Percentiles rank a stretch among this genome's conserved stretches.
Conservation (phyloP, 2,113 vertebrate species). For the Sigmodon hispidus region DNA sequence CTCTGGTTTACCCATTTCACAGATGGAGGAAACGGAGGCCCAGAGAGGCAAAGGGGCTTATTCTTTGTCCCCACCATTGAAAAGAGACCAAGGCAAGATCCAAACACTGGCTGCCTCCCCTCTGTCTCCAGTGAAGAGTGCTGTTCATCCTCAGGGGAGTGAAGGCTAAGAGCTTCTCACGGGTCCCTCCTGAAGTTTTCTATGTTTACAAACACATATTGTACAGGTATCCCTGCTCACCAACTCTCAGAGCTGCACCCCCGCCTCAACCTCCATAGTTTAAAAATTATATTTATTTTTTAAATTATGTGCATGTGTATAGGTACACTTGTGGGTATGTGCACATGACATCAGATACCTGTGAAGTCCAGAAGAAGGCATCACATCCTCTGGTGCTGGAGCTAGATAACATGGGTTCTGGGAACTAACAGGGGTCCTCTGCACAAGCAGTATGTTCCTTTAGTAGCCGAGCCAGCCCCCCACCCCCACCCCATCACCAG, state of each 20-base stretch:
- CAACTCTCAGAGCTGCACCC: no score
- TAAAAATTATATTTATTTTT: background rate
- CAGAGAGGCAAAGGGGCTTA: background rate
- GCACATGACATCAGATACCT: background rate
- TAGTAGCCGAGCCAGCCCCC: background rate
- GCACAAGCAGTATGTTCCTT: background rate
- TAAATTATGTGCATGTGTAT: background rate
- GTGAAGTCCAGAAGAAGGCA: background rate
- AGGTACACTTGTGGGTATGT: no score
- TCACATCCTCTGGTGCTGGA: background rate
- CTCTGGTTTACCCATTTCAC: background rate
- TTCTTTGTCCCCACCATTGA: background rate
- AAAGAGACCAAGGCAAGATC: background rate
- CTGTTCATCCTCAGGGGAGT: background rate
- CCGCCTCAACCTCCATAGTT: background rate
- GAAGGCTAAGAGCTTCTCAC: background rate
- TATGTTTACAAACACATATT: no score
- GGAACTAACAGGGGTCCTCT: background rate
- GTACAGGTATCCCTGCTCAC: no score
- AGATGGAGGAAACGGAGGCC: constrained; percentile 13
- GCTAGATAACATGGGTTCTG: background rate
- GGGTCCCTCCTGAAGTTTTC: constrained; percentile 6
- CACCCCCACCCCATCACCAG: background rate
- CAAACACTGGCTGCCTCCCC: background rate
- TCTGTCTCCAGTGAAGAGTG: background rate